Percentiles rank a stretch among this genome's conserved stretches.
These are phyloP conservation scores for Nyctibius grandis DNA, from an alignment of 2,797 vertebrate genomes.

Conservation along the genomic window DNA sequence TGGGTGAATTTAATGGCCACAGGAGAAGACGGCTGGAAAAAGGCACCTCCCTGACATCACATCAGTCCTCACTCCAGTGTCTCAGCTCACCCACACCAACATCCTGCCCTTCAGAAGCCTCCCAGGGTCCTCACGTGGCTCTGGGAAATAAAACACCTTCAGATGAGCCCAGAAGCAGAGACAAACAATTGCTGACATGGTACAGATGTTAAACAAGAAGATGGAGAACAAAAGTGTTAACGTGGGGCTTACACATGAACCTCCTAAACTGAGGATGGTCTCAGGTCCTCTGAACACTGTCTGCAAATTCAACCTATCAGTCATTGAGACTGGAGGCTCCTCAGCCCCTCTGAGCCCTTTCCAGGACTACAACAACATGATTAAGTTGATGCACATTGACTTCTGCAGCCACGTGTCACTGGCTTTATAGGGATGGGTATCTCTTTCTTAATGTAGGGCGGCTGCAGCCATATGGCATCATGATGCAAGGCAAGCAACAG, in stretches of 20 bases:
- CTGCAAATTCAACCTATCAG: background rate
- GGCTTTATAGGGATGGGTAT: background rate
- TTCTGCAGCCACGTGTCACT: background rate
- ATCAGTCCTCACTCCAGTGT: rapidly evolving
- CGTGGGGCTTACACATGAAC: rapidly evolving
- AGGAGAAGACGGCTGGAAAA: background rate
- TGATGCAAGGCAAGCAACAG: background rate
- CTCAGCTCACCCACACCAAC: background rate
- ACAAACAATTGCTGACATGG: background rate
- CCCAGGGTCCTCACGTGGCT: rapidly evolving
- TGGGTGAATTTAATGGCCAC: background rate
- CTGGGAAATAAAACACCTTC: background rate
- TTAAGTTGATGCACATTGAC: background rate
- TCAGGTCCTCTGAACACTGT: background rate
- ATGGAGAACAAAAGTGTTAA: background rate
- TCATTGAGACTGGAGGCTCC: background rate
- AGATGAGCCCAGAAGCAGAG: background rate
- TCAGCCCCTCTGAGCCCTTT: background rate
- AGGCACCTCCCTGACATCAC: background rate
- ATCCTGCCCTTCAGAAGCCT: background rate
- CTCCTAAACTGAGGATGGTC: background rate
- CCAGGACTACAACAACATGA: background rate
- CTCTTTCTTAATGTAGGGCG: background rate
- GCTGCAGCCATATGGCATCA: background rate
- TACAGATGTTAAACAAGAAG: background rate